Percentiles rank a stretch among this genome's conserved stretches.
phyloP scores from a whole-genome alignment of 1,140 invertebrate genomes.

The Drosophila varians region DNA sequence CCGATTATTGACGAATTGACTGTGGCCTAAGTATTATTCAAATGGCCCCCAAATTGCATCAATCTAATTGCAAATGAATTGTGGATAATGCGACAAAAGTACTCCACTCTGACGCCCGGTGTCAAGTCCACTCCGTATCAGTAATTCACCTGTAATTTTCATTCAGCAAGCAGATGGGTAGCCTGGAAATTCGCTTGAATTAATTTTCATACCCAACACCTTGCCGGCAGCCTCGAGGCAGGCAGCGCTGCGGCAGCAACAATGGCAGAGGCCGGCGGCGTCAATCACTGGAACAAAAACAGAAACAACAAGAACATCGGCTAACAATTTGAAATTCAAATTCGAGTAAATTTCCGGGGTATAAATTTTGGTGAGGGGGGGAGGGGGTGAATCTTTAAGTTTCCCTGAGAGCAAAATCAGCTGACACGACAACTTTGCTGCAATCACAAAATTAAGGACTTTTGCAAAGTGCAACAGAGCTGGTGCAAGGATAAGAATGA shows the following conservation, averaged over 20 bases:
- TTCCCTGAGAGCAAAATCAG: background rate
- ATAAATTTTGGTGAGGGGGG: background rate
- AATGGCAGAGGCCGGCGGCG: background rate
- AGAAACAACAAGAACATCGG: constrained; percentile 1
- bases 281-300: constrained; percentile 12
- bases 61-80: constrained; percentile 29
- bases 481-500: background rate
- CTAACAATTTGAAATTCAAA: constrained; percentile 11
- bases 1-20: background rate
- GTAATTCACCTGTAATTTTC: constrained; percentile 2
- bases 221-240: constrained; percentile 1
- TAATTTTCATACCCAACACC: constrained; percentile 37
- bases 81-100: constrained; percentile 24
- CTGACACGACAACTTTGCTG: constrained; percentile 1
- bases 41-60: constrained; percentile 1
- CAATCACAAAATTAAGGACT: constrained; percentile 21
- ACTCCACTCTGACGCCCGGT: constrained; percentile 6
- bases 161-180: constrained; percentile 1
- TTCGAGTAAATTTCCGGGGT: background rate
- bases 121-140: background rate
- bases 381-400: constrained; percentile 4
- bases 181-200: constrained; percentile 22
- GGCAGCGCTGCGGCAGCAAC: constrained; percentile 6
- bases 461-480: background rate
- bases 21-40: background rate